Percentiles rank a stretch among this genome's conserved stretches.
phyloP scores from a whole-genome alignment of 2,113 vertebrate genomes.

The Crotalus viridis region DNA sequence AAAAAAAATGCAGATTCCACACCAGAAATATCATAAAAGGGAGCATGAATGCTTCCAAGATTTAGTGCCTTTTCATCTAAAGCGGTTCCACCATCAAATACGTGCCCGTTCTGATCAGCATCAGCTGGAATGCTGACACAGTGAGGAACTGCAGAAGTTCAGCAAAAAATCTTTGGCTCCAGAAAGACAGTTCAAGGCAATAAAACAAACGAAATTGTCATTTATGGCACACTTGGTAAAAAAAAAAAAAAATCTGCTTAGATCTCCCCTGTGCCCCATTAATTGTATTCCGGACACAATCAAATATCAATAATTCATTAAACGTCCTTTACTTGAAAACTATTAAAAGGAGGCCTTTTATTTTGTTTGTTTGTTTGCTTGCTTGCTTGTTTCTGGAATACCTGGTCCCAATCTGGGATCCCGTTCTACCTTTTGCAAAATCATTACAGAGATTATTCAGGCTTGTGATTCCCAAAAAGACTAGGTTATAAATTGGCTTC shows the following conservation, averaged over 20 bases:
- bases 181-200: not conserved
- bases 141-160: not conserved
- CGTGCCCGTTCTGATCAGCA: not conserved
- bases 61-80: not conserved
- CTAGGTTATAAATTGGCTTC: not conserved
- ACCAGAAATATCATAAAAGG: not conserved
- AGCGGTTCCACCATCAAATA: not conserved
- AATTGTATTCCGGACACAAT: not conserved
- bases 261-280: not conserved
- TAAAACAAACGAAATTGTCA: constrained; percentile 15
- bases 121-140: not conserved
- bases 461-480: not conserved
- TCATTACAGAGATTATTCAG: not conserved
- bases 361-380: not conserved
- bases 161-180: constrained; percentile 9
- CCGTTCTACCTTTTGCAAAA: not conserved
- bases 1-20: not conserved
- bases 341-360: not conserved
- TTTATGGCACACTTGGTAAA: rapidly evolving
- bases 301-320: not conserved
- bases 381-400: not conserved
- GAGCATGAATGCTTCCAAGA: not conserved
- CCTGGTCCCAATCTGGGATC: not conserved
- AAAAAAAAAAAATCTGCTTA: not conserved
- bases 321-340: not conserved